A percentile compares a stretch with the other conserved stretches of the same genome.
Conservation (phyloP, 2,888 invertebrate species). For the Coleophora flavipennella region DNA sequence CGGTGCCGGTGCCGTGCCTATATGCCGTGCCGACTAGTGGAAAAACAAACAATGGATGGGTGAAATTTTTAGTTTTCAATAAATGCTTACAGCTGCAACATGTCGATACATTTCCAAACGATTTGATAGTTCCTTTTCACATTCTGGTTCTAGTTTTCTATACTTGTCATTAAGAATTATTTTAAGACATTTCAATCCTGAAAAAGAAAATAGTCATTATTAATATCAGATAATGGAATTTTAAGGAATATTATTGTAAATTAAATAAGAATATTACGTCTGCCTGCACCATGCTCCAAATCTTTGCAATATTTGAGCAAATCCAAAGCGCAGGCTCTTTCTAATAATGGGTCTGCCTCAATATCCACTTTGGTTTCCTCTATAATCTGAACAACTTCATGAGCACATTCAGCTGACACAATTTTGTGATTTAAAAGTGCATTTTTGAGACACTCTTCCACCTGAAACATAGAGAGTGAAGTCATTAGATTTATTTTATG, state of each 20-base stretch:
- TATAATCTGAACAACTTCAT: conserved; percentile 90
- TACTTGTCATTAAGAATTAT: conserved; percentile 77
- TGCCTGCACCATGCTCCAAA: conserved; percentile 89
- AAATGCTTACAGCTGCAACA: conserved; percentile 81
- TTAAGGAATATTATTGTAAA: neutral
- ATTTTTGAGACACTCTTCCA: conserved; percentile 94
- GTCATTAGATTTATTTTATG: no score
- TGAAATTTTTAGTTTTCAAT: no score
- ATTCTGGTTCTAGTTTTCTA: conserved; percentile 81
- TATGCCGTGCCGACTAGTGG: no score
- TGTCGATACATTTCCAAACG: conserved; percentile 93
- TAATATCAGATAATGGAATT: neutral
- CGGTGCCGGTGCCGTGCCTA: no score
- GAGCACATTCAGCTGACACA: conserved; percentile 81
- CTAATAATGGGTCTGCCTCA: conserved; percentile 93
- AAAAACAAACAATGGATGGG: no score
- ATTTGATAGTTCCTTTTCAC: conserved; percentile 83
- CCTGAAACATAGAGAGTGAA: conserved; percentile 53
- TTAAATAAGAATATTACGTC: conserved; percentile 75
- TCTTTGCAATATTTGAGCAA: conserved; percentile 84
- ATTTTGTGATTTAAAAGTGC: conserved; percentile 82
- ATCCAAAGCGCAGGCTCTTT: conserved; percentile 90
- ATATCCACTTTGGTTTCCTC: conserved; percentile 94
- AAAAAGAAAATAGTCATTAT: conserved; percentile 23
- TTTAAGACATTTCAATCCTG: conserved; percentile 85